Conservation (phyloP, 1,140 invertebrate genomes). For the Fopius arisanus region DNA sequence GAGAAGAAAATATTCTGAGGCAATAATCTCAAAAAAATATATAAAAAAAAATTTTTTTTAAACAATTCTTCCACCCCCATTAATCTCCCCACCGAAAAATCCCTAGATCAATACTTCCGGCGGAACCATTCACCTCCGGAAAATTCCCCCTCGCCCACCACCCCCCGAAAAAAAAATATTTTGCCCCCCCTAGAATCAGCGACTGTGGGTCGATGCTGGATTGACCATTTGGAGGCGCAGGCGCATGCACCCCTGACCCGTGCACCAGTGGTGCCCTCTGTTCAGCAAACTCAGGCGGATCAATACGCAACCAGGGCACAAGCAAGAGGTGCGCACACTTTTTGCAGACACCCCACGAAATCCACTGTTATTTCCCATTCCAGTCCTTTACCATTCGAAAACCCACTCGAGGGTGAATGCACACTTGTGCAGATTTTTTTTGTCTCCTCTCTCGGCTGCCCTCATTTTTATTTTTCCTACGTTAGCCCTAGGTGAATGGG, state of each 20-base stretch:
- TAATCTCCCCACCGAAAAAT: neutral
- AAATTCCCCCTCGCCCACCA: neutral
- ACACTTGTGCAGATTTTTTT: neutral
- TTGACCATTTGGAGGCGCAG: constrained; percentile 24
- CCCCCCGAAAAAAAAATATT: neutral
- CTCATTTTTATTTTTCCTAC: neutral
- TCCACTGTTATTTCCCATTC: constrained; percentile 12
- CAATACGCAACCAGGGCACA: constrained; percentile 63
- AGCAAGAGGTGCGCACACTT: constrained; percentile 11
- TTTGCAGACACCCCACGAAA: constrained; percentile 26
- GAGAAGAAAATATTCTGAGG: too few species aligned
- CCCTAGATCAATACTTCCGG: neutral
- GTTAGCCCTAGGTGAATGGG: neutral
- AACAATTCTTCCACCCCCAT: too few species aligned
- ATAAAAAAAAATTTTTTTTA: too few species aligned
- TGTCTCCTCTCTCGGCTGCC: neutral
- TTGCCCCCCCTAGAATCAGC: neutral
- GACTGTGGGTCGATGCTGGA: constrained; percentile 28
- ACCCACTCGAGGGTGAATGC: too few species aligned
- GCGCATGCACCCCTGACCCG: constrained; percentile 32
- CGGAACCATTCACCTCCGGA: neutral
- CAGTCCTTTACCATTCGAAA: neutral
- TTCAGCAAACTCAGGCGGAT: constrained; percentile 43
- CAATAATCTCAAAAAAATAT: too few species aligned
- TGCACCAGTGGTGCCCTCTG: constrained; percentile 16